phyloP scores from a whole-genome alignment of 1,140 invertebrate species.

The Eciton burchellii region DNA sequence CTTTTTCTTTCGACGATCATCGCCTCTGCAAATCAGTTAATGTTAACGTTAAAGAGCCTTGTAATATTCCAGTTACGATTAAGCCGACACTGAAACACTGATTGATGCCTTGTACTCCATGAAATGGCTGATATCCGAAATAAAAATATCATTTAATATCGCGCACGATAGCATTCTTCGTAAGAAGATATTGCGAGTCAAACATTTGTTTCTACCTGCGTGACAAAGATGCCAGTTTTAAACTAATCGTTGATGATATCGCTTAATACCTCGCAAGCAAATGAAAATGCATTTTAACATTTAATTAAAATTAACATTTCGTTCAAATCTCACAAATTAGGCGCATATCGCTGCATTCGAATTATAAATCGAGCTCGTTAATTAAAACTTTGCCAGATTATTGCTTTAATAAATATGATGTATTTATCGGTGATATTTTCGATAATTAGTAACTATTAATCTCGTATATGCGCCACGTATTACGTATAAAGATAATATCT shows the following conservation, averaged over 20 bases:
- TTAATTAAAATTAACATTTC: conserved; percentile 47
- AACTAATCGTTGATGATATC: background rate
- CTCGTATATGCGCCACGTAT: background rate
- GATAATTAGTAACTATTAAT: conserved; percentile 21
- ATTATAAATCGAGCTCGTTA: conserved; percentile 29
- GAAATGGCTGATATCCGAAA: background rate
- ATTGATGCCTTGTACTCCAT: background rate
- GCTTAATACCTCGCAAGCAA: conserved; percentile 1
- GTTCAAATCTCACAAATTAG: conserved; percentile 27
- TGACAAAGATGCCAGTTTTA: background rate
- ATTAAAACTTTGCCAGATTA: conserved; percentile 47
- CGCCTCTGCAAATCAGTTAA: background rate
- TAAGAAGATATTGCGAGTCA: too few species aligned
- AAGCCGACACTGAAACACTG: background rate
- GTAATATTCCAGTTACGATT: background rate
- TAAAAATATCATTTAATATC: too few species aligned
- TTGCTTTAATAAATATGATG: conserved; percentile 34
- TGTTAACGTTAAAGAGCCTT: background rate
- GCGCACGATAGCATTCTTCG: too few species aligned
- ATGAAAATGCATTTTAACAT: conserved; percentile 32
- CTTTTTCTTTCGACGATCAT: background rate
- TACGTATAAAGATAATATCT: conserved; percentile 23
- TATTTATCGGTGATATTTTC: conserved; percentile 23
- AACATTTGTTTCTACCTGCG: background rate
- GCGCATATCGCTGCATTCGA: background rate